These are phyloP conservation scores for Halcyon smyrnensis DNA, from an alignment of 2,797 vertebrate species.

Conservation along the genomic window DNA sequence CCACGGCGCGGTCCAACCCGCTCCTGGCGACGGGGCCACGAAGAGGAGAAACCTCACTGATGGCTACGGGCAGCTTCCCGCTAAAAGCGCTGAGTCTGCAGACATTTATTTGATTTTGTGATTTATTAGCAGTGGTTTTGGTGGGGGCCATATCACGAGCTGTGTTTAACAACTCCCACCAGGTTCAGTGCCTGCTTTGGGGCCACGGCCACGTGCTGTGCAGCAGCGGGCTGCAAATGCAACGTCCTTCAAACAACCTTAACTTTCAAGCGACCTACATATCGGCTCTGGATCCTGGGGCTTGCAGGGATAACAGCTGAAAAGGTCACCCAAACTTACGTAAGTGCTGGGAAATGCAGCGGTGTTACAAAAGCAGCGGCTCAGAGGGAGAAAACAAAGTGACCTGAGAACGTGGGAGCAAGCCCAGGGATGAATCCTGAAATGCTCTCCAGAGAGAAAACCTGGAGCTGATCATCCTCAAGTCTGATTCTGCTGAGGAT, in stretches of 20 bases:
- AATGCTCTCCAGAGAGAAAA: background rate
- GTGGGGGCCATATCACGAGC: background rate
- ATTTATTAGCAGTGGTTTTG: background rate
- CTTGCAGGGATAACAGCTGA: background rate
- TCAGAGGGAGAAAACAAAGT: background rate
- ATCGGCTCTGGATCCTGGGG: background rate
- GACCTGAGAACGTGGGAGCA: background rate
- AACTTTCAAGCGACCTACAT: background rate
- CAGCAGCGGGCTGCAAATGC: background rate
- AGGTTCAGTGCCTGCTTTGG: background rate
- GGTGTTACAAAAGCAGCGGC: background rate
- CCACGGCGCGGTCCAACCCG: rapidly evolving
- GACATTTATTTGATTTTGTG: background rate
- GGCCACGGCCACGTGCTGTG: background rate
- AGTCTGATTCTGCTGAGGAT: background rate
- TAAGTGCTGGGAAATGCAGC: background rate
- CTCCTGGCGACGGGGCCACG: background rate
- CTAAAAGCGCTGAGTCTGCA: background rate
- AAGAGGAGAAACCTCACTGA: background rate
- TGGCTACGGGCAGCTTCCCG: background rate
- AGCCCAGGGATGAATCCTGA: background rate
- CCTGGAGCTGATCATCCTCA: background rate
- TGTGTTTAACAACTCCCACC: background rate
- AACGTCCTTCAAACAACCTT: background rate
- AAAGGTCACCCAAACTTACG: conserved; percentile 32